Base-by-base conservation (phyloP, 2,113 vertebrate genomes). In the Boulengeromyrus knoepffleri region DNA sequence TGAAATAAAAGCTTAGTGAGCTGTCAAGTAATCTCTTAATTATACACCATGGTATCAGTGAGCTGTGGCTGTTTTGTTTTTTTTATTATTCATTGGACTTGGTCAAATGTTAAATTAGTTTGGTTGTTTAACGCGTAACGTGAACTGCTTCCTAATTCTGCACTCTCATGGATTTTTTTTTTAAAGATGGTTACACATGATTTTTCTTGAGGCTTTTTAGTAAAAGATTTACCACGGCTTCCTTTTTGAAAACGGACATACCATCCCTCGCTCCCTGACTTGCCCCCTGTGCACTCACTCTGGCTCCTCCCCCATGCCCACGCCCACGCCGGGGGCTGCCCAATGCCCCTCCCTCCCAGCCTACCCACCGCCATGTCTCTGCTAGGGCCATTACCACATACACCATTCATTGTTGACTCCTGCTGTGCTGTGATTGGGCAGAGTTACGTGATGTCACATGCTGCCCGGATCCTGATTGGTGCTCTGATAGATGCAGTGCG, bases 31-130 rank as follows among this genome's bases (percentile, higher is more conserved):
- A 80, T 80, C 19, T 80, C 74, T 77, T 77, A 80, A 80, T 39
- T 80, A 80, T 7, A 42, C 15, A 42, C 74, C 74, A 7, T 17
- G 36, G 36, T 80, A 21, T 42, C 31, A 39, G 74, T 80, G 74
- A 80, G 36, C 31, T 80, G 31, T 42, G 36, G 36, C 74, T 80
- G 74, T 42, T 27, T 62, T 21, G 19, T 21, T 12, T 70, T 80
- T 80, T 42, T 80, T 80, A 42, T 80, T 80, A 80, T 80, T 80
- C 74, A 80, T 80, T 80, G 74, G 74, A 80, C 17, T 80, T 80
- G 74, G 74, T 80, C 74, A 80, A 39, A 80, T 80, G 74, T 80
- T 42, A 80, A 42, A 80, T 80, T 80, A 80, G 36, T 42, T 80
- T 19, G 31, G 36, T 80, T 80, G 74, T 80, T 80, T 36, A 80